Evolutionary conservation across 2,797 vertebrate genomes (phyloP), one percentile per base, ranked within the genome.

Genomic region (Octomys mimax): DNA sequence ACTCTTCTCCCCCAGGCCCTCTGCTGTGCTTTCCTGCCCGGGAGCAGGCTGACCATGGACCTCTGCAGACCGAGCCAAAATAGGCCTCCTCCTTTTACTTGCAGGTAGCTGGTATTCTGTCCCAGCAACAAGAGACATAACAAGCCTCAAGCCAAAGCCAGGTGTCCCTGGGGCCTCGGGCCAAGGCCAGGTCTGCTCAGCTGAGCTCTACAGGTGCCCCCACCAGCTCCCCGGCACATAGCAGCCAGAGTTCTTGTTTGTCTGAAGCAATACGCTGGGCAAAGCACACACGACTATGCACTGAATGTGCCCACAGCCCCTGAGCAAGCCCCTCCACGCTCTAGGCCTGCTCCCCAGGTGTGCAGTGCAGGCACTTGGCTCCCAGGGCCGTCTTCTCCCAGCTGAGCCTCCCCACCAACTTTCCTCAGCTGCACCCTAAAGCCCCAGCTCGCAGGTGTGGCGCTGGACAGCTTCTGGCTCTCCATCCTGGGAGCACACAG

Each of bases 151-250:
- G 64, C 39, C 8, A 21, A 22, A 39, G 46, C 16, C 28, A 14
- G 66, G 31, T 2, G 26, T 46, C 19, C 4, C 0, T 5, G 33
- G 18, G 6, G 1, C 59, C 31, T 28, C 14, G 0, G 9, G 31
- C 13, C 8, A 1, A 0, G 21, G 66, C 21, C 0, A 0, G 46
- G 14, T 6, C 68, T 31, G 16, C n/a, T 9, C 59, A 3, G 8
- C 12, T 3, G 54, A 68, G 33, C 33, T 49, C 68, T 22, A 12
- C 5, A 21, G 1, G 4, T 46, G 1, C 21, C 36, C 70, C 36
- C 31, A 18, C 70, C 2, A 11, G 19, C 9, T 21, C 26, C 59
- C 8, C 0, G 5, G 7, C 24, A 0, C 18, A n/a, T 11, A 42
- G 46, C 18, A 39, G 62, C 8, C 64, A 42, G 19, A 26, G 4